phyloP scores from a whole-genome alignment of 2,113 vertebrate genomes.

The Hyla sarda region DNA sequence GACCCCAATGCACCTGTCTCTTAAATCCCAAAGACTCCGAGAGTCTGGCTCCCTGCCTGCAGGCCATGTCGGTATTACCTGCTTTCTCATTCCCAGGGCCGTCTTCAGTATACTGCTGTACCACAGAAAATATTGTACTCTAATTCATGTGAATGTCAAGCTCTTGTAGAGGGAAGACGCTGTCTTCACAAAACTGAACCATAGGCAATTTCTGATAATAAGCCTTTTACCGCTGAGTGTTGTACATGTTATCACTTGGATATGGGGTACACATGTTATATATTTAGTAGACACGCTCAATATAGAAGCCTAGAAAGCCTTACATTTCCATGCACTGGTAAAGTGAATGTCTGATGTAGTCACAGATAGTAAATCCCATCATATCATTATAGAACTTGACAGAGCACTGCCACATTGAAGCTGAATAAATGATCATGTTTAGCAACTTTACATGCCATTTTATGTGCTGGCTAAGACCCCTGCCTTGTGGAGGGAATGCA shows the following conservation, averaged over 20 bases:
- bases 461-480: too few relatives aligned
- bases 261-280: neutral
- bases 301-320: neutral
- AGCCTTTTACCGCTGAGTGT: neutral
- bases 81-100: conserved; percentile 28
- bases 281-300: neutral
- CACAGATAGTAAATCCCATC: neutral
- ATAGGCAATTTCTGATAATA: neutral
- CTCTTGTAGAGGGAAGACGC: neutral
- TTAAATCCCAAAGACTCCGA: conserved; percentile 45
- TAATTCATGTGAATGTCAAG: conserved; percentile 23
- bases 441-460: too few relatives aligned
- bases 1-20: conserved; percentile 52
- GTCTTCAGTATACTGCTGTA: conserved; percentile 5
- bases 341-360: neutral
- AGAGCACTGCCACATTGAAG: too few relatives aligned
- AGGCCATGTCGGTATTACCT: conserved; percentile 35
- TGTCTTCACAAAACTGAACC: conserved; percentile 15
- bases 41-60: conserved; percentile 42
- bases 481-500: too few relatives aligned
- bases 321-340: neutral
- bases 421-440: too few relatives aligned
- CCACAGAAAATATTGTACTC: conserved; percentile 19
- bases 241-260: neutral
- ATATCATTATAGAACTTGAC: neutral